Conservation (phyloP, 2,113 vertebrate species). For the Azemiops feae region DNA sequence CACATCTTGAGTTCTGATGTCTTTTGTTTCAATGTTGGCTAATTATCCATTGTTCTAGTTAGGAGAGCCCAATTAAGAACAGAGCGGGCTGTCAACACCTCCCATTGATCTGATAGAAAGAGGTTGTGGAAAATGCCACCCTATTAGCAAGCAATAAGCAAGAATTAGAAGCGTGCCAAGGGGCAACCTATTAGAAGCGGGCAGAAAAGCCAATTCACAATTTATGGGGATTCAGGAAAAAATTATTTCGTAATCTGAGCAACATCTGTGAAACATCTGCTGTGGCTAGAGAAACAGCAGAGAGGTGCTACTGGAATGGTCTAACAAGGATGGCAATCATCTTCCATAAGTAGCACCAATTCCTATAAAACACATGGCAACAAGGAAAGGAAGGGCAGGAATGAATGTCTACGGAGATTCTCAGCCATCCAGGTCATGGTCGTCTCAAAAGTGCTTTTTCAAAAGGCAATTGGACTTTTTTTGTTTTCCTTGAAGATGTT, state of each 20-base stretch:
- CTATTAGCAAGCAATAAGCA: constrained; percentile 25
- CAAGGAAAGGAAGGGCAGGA: neutral
- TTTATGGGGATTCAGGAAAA: constrained; percentile 25
- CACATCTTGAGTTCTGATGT: constrained; percentile 38
- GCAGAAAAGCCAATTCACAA: neutral
- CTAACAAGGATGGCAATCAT: neutral
- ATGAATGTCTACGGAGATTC: no score
- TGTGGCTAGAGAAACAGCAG: neutral
- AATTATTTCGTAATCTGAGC: constrained; percentile 24
- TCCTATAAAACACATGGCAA: neutral
- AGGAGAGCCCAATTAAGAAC: constrained; percentile 60
- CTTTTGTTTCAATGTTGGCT: constrained; percentile 53
- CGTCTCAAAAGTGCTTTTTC: no score
- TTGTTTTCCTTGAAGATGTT: no score
- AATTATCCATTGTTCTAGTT: constrained; percentile 66
- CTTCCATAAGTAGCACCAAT: neutral
- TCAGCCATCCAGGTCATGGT: no score
- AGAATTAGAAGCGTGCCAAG: constrained; percentile 35
- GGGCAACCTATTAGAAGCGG: neutral
- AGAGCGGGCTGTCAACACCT: constrained; percentile 24
- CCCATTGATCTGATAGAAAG: constrained; percentile 35
- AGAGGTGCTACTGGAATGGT: neutral
- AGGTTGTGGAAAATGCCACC: constrained; percentile 42
- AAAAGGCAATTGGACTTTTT: no score
- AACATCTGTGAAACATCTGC: constrained; percentile 25